Base-by-base conservation (phyloP, 2,888 invertebrate genomes). In the Leptopilina drosophilae region DNA sequence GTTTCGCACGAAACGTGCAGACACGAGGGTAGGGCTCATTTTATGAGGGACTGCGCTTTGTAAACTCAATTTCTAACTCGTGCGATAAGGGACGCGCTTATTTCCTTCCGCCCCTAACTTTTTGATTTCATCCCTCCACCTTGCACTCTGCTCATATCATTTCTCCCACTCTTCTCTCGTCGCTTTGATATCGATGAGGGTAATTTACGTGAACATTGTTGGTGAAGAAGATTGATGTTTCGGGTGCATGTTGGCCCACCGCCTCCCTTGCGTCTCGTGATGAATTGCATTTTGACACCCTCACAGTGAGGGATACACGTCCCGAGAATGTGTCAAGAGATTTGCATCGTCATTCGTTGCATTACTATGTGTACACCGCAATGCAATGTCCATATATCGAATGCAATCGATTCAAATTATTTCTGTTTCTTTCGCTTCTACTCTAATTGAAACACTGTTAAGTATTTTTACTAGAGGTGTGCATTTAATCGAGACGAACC, bases 211-310 rank as follows among this genome's bases (percentile, higher is more conserved):
- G 88, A 88, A 88, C 88, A 89, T 89, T 88, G 89, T 88, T 87
- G 88, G 88, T 86, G 88, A 89, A 88, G 89, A 90, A 91, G 90
- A 91, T 91, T 90, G 90, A 91, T 90, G 90, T 87, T 87, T 87
- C 85, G 88, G 87, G 86, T 89, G 89, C 89, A 88, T 88, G 89
- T 85, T 77, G 76, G 53, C 66, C 64, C 76, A 76, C 77, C 73
- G 77, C 42, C 73, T 81, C 80, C 83, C 79, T 77, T 79, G 49
- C 69, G 64, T 82, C 76, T 75, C 82, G 82, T 87, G 89, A 89
- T 89, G 88, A 89, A 89, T 89, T 87, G 87, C 89, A 87, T 86
- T 89, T 88, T 89, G 86, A 88, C 88, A 83, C 87, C 86, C 87
- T 83, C 69, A 75, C 77, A 80, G 14, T 77, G 64, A 69, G 78